Evolutionary conservation across 2,113 vertebrate species (phyloP).

Genomic region (Cololabis saira): DNA sequence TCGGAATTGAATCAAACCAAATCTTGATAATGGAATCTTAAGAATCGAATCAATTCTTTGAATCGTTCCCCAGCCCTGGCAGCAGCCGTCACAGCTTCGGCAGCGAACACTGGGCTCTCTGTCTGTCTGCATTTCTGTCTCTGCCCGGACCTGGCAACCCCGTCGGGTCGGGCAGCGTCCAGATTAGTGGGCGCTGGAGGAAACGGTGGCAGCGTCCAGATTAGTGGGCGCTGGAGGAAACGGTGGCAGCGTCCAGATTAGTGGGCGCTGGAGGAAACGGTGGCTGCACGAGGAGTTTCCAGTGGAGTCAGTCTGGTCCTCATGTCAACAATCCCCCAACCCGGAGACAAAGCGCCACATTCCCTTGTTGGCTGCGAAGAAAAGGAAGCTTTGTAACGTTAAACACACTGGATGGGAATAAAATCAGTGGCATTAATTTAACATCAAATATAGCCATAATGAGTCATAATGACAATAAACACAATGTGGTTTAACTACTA

Average conservation of each 20-base stretch:
- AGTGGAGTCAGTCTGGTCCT: conserved; percentile 12
- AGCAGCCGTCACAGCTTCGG: conserved; percentile 9
- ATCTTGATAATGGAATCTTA: too few species aligned
- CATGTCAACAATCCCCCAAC: conserved; percentile 46
- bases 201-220: conserved; percentile 21
- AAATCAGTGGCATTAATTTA: too few species aligned
- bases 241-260: conserved; percentile 18
- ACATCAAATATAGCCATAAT: too few species aligned
- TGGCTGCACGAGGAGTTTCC: conserved; percentile 34
- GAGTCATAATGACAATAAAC: too few species aligned
- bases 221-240: conserved; percentile 30
- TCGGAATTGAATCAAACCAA: too few species aligned
- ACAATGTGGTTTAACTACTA: too few species aligned
- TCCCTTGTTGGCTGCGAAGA: conserved; percentile 27
- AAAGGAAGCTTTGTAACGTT: background rate
- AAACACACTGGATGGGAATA: too few species aligned
- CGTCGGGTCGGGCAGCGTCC: conserved; percentile 5
- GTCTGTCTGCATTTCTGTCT: background rate
- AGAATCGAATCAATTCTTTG: too few species aligned
- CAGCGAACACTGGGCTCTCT: conserved; percentile 6
- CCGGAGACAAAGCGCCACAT: conserved; percentile 45
- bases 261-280: conserved; percentile 25
- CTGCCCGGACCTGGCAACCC: conserved; percentile 5
- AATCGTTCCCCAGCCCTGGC: too few species aligned
- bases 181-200: conserved; percentile 33